Conservation (phyloP, 2,113 vertebrate species). For the Procavia capensis region DNA sequence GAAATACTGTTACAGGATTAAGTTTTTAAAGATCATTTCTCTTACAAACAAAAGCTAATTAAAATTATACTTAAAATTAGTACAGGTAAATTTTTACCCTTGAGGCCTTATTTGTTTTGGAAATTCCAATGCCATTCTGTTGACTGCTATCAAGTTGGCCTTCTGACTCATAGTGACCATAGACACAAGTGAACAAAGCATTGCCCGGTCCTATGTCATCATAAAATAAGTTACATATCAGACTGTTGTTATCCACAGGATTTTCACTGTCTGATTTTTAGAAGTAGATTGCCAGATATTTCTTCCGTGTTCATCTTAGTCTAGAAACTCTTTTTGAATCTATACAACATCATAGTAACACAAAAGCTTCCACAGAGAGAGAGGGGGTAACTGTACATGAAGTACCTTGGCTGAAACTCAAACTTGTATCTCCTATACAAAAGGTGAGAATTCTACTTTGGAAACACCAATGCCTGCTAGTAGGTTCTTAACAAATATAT, state of each 20-base stretch:
- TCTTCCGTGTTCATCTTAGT: not conserved
- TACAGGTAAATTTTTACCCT: not conserved
- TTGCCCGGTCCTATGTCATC: not conserved
- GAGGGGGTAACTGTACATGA: not conserved
- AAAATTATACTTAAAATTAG: conserved; percentile 41
- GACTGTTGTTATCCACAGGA: not conserved
- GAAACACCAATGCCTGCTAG: not conserved
- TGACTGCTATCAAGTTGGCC: not conserved
- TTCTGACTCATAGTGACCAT: not conserved
- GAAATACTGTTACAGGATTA: conserved; percentile 21
- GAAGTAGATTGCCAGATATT: not conserved
- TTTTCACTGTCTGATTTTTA: not conserved
- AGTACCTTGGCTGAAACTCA: not conserved
- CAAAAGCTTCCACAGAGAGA: not conserved
- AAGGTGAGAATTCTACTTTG: not conserved
- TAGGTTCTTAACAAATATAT: not conserved
- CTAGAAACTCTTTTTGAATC: not conserved
- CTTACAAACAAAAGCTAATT: conserved; percentile 43
- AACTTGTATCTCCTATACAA: not conserved
- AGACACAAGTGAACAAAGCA: not conserved
- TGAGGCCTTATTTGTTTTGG: not conserved
- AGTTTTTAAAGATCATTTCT: conserved; percentile 42
- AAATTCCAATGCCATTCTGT: not conserved
- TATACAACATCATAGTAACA: not conserved
- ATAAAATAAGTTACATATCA: not conserved